A percentile compares a stretch with the other conserved stretches of the same genome.
These are phyloP conservation scores for Ectemnius cavifrons DNA, from an alignment of 2,888 invertebrate genomes.

Conservation along the genomic window DNA sequence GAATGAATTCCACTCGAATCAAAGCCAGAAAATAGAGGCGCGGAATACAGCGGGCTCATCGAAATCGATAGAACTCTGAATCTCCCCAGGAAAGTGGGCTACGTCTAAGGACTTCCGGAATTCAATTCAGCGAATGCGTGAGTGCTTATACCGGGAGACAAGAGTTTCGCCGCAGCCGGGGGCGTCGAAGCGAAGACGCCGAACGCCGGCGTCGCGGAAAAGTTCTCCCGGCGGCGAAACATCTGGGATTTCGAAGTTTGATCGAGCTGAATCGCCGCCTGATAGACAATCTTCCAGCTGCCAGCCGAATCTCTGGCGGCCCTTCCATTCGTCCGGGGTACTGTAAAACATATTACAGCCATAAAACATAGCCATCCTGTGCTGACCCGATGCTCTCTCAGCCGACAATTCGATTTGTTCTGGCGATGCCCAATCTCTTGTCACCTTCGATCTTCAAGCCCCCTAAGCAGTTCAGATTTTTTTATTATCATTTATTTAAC, in stretches of 20 bases:
- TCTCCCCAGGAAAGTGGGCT: constrained; percentile 38
- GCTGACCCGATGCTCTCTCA: neutral
- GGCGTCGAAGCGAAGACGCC: constrained; percentile 1
- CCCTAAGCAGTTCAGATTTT: too few relatives aligned
- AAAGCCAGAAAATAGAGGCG: too few relatives aligned
- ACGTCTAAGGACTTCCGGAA: constrained; percentile 53
- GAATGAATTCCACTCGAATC: too few relatives aligned
- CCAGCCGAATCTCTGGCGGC: constrained; percentile 20
- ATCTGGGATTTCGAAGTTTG: constrained; percentile 63
- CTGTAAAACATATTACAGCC: constrained; percentile 25
- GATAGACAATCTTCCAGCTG: constrained; percentile 52
- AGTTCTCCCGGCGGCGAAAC: constrained; percentile 53
- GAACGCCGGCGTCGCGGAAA: constrained; percentile 36
- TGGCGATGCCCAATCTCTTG: neutral
- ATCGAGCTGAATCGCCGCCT: constrained; percentile 59
- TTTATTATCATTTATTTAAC: too few relatives aligned
- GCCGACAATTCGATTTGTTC: neutral
- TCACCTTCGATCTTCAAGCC: constrained; percentile 2
- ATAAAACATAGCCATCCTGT: neutral
- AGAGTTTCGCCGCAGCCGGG: constrained; percentile 45
- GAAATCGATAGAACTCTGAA: constrained; percentile 36
- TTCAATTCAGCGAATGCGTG: constrained; percentile 61
- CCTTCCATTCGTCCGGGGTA: constrained; percentile 35
- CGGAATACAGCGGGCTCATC: constrained; percentile 8
- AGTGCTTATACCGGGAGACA: constrained; percentile 63